These are phyloP conservation scores for Numenius arquata DNA, from an alignment of 2,113 vertebrate genomes.

Conservation along the genomic window DNA sequence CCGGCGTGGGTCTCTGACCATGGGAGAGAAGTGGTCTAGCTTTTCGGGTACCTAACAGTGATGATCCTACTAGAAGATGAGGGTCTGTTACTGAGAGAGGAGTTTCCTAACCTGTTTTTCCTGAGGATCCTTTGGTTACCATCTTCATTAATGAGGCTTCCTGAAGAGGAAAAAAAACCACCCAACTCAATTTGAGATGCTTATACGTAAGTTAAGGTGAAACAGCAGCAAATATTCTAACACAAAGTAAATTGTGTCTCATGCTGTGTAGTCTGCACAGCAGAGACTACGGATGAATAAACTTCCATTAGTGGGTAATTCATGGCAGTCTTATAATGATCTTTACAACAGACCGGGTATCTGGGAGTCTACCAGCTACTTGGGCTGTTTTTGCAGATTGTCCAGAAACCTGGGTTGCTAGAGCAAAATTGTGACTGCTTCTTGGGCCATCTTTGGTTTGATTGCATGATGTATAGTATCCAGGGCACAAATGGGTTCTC, in stretches of 20 bases:
- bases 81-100: neutral
- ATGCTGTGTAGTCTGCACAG: neutral
- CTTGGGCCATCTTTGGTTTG: neutral
- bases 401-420: neutral
- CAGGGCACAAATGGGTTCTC: fast-evolving
- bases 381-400: neutral
- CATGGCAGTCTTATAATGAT: neutral
- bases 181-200: neutral
- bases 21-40: neutral
- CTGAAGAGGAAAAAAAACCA: slow-evolving; percentile 25
- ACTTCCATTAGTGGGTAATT: neutral
- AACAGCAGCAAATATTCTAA: neutral
- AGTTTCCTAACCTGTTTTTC: slow-evolving; percentile 50
- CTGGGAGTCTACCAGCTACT: neutral
- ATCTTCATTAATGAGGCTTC: slow-evolving; percentile 15
- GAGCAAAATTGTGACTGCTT: neutral
- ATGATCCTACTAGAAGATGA: neutral
- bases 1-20: neutral
- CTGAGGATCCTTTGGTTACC: slow-evolving; percentile 25
- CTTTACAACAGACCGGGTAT: neutral
- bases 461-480: fast-evolving
- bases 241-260: fast-evolving
- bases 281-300: neutral
- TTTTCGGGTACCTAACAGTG: neutral
- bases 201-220: fast-evolving